phyloP scores from a whole-genome alignment of 1,140 invertebrate genomes.

The Lordiphosa mommai region DNA sequence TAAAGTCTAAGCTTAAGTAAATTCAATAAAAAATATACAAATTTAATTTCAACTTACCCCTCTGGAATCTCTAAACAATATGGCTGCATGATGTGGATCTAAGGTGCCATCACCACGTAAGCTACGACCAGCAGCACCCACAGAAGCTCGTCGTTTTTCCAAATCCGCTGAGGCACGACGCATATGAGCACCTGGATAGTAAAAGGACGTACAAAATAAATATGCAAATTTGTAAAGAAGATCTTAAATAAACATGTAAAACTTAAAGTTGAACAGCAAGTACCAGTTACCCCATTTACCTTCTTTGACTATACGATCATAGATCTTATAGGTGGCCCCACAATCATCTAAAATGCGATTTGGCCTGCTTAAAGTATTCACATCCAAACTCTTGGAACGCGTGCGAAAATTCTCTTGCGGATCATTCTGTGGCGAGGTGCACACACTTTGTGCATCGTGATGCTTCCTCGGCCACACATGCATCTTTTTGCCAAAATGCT shows the following conservation, averaged over 20 bases:
- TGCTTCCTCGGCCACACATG: conserved; percentile 82
- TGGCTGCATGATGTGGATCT: conserved; percentile 92
- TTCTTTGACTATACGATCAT: conserved; percentile 89
- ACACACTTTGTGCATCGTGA: conserved; percentile 81
- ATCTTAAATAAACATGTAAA: background rate
- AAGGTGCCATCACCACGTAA: conserved; percentile 80
- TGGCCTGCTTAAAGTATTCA: conserved; percentile 81
- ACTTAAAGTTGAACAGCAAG: conserved; percentile 50
- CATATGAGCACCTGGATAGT: conserved; percentile 84
- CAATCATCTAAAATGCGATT: conserved; percentile 84
- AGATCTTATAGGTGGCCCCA: conserved; percentile 90
- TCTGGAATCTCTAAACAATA: conserved; percentile 92
- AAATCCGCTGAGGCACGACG: conserved; percentile 88
- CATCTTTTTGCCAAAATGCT: conserved; percentile 86
- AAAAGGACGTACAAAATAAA: background rate
- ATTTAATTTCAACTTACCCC: conserved; percentile 85
- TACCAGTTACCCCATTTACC: conserved; percentile 81
- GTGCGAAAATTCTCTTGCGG: conserved; percentile 85
- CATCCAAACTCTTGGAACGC: conserved; percentile 88
- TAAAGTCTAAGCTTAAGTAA: too few relatives aligned
- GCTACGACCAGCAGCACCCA: conserved; percentile 83
- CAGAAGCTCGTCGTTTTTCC: conserved; percentile 86
- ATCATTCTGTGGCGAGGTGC: conserved; percentile 80
- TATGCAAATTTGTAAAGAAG: background rate
- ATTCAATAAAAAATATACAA: background rate